Evolutionary conservation across 2,888 invertebrate genomes (phyloP), one percentile per base, ranked within the genome.

Genomic region (Heliconius erato): DNA sequence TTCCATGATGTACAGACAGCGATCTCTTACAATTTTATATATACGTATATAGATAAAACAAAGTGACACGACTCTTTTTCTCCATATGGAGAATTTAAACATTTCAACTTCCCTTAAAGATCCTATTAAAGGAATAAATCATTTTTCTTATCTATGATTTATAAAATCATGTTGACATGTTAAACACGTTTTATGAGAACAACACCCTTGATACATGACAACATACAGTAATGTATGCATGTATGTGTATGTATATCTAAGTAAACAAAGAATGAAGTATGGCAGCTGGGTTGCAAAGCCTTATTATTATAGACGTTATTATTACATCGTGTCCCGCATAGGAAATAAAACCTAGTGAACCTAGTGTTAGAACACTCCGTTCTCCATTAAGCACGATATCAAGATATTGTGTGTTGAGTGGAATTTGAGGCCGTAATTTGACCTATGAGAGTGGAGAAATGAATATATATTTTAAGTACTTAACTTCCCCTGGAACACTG

Each of bases 181-280:
- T 9, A 79, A 69, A 40, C 80, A 76, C 81, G 81, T 81, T 54
- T 77, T 77, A 71, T 81, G 81, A 81, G 81, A 76, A 40, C 76
- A 76, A 77, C 68, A 40, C 76, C 81, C 81, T 81, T 81, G 81
- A 65, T n/a, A 35, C 16, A 81, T 59, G 44, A 44, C 28, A 32
- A 32, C 78, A 78, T 49, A 40, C 14, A 35, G 32, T 59, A 63
- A 6, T n/a, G 11, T 63, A n/a, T 63, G n/a, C n/a, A n/a, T 63
- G 1, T n/a, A n/a, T 63, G n/a, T 23, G 63, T 63, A 12, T n/a
- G 11, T 63, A 63, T 63, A n/a, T 63, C 32, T 69, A 35, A 23
- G 69, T 69, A 19, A 69, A 69, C 35, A 69, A 35, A 69, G 16
- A 69, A 69, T 35, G 9, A 23, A 11, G 35, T 23, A 14, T 67